Base-by-base conservation (phyloP, 2,797 vertebrate genomes). In the Rhinella marina region DNA sequence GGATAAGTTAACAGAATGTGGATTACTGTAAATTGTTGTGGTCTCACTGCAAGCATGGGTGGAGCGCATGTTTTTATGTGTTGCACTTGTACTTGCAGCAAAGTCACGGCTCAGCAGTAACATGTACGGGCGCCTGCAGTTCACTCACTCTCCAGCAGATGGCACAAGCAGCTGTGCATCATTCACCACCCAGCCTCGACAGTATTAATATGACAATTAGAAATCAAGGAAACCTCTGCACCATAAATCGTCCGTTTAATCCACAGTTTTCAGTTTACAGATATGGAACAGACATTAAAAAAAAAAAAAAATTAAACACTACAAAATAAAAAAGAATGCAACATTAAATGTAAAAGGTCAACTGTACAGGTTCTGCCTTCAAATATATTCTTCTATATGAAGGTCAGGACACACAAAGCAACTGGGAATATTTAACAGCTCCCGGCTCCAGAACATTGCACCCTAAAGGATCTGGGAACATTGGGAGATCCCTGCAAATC, bases 321-420 rank as follows among this genome's bases (percentile, higher is more conserved):
- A 75, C n/a, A 79, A 92, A 94, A 90, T 92, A 92, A 92, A 89
- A 92, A 92, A 89, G 91, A 91, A 90, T 89, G 89, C 89, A 91
- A 90, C 88, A 88, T 2, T 92, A 41, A 81, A 86, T 84, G 83
- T 73, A 85, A 73, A 86, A 82, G 27, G 78, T 52, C 59, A 82
- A 86, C 88, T 89, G 88, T 89, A 89, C 88, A 89, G 52, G 52
- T 80, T 84, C 66, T 41, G 78, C 54, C 76, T 82, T 61, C 59
- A 75, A 19, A 12, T 62, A 52, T 89, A 89, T 68, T 56, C 57
- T 48, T 50, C 48, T 41, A 79, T 17, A 82, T 7, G 41, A 86
- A 81, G 57, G 32, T 59, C 57, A n/a, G 64, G 29, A 59, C 77
- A 57, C 66, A 76, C 66, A 68, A 86, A 25, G 54, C 78, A 54